Evolutionary conservation across 2,113 vertebrate species (phyloP), one percentile per base, ranked within the genome.

Genomic region (Takifugu flavidus): DNA sequence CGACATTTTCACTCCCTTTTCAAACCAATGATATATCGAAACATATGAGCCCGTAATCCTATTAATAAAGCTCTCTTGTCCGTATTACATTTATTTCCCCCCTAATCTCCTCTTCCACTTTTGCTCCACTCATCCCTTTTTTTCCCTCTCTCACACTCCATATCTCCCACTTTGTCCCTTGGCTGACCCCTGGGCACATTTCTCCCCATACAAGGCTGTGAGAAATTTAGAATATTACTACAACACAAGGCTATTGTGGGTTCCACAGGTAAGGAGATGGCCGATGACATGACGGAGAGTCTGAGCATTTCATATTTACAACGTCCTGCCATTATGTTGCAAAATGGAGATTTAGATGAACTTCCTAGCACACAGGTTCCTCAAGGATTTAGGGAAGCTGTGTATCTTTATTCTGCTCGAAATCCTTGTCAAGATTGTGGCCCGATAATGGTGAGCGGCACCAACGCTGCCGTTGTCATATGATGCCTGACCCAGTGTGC

Each of bases 61-160:
- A 93, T 95, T 94, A 93, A 91, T 94, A 89, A 85, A 91, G 90
- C 91, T 87, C 90, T 87, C 90, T 93, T 93, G 91, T 92, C 90
- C 88, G 60, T 93, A 91, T 91, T 90, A 89, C 92, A 94, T 92
- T 89, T 92, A 93, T 94, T 95, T 93, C 84, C 86, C 79, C 90
- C 83, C 77, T 93, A 94, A 94, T 94, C 87, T 93, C 82, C 81
- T 83, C 62, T 68, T 80, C 75, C 78, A 82, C 82, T 77, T 84
- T 82, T 78, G 2, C 74, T 73, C 77, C 74, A 58, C 66, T 75
- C 73, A 71, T 62, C 66, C 84, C 20, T 88, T 79, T 65, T 55
- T 73, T 52, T 62, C 64, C 43, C 85, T 91, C 87, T 89, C 89
- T 91, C 86, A 83, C 77, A 73, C 72, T 67, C 64, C 20, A 68